These are phyloP conservation scores for Trachythela sp. DNA, from an alignment of 64 coral and sea anemone genomes.

Conservation along the genomic window DNA sequence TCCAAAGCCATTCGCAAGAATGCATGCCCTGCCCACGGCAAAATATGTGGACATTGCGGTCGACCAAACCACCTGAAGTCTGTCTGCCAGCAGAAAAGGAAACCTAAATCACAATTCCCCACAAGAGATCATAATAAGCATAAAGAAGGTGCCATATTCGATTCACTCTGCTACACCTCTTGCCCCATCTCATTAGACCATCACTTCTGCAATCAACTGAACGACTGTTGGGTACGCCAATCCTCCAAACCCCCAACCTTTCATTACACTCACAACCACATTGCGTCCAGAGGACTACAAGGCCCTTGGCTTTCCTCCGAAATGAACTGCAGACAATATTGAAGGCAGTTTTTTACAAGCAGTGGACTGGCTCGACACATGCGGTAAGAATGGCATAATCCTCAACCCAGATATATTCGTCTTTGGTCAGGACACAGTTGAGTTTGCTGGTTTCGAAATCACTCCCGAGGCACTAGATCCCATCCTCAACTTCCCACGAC, in stretches of 20 bases:
- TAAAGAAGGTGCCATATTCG: background rate
- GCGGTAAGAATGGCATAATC: background rate
- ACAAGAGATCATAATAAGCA: background rate
- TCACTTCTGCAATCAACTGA: slow-evolving; percentile 25
- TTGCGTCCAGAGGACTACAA: slow-evolving; percentile 17
- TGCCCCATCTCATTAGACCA: background rate
- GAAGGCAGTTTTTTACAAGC: background rate
- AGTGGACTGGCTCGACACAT: background rate
- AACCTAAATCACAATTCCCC: background rate
- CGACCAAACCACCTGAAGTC: background rate
- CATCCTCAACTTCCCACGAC: background rate
- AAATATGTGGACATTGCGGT: background rate
- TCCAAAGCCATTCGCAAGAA: background rate
- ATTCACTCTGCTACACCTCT: background rate
- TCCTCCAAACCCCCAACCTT: slow-evolving; percentile 11
- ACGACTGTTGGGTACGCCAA: slow-evolving; percentile 5
- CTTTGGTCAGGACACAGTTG: background rate
- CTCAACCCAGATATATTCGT: background rate
- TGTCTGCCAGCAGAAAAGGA: slow-evolving; percentile 38
- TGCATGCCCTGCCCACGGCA: background rate
- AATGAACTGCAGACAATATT: background rate
- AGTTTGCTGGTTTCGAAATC: background rate
- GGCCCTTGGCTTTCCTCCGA: background rate
- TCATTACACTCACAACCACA: background rate
- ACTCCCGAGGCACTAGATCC: background rate